Base-by-base conservation (phyloP, 2,797 vertebrate genomes). In the Pteropus rufus region DNA sequence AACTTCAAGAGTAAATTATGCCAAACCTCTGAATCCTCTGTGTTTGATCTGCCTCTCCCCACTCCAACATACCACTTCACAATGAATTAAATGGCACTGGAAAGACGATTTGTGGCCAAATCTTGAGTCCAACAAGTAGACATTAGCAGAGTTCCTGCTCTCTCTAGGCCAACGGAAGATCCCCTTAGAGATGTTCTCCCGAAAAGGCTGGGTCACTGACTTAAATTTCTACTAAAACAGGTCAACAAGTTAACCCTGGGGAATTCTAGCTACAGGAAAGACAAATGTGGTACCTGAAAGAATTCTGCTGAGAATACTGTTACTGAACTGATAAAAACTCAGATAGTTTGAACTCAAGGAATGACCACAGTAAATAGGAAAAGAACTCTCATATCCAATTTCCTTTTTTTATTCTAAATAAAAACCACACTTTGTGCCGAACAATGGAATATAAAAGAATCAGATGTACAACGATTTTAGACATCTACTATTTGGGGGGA, bases 371-470 rank as follows among this genome's bases (percentile, higher is more conserved):
- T 26, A 44, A 80, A 69, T 1, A 91, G 75, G 80, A 95, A 93
- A 87, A 91, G 10, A 84, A 97, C 69, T 73, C 52, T 29, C 82
- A 60, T 46, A 95, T 95, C 92, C 92, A 81, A 60, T 91, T 94
- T 93, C 86, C 58, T 94, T 91, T 93, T 91, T 75, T 98, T 98
- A 99, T 99, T 99, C 99, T 99, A 99, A 99, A 99, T 99, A 99
- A 99, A 99, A 98, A 98, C 89, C 98, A 99, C 99, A 99, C 98
- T 98, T 98, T 98, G 98, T 99, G 98, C 98, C 91, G 98, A 98
- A 98, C 98, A 98, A 98, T 98, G 98, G 98, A 98, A 98, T 99
- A 99, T 98, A 99, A 98, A 99, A 99, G 98, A 99, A 98, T 98
- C 98, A 98, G 98, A 99, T 98, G 98, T 98, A 98, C 98, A 98